These are phyloP conservation scores for Phoenicopterus ruber DNA, from an alignment of 2,113 vertebrate species.

Conservation along the genomic window DNA sequence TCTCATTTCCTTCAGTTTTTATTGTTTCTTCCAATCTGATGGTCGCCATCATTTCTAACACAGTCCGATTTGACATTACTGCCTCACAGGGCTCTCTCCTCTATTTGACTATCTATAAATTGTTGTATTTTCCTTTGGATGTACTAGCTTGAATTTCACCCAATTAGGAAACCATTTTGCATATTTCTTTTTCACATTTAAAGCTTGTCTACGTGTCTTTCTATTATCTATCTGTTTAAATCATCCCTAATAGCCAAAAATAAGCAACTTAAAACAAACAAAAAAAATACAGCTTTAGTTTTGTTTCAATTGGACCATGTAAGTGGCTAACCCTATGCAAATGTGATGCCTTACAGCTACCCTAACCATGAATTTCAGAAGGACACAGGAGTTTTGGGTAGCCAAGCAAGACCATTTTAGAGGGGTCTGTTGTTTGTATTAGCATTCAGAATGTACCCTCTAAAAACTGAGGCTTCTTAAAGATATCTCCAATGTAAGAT, in stretches of 20 bases:
- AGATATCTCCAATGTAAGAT: background rate
- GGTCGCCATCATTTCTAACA: background rate
- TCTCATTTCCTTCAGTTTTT: background rate
- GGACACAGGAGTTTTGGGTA: background rate
- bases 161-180: background rate
- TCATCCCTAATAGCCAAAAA: background rate
- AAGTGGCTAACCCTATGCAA: background rate
- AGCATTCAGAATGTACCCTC: background rate
- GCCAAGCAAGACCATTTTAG: background rate
- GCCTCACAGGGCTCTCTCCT: background rate
- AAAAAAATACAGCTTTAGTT: background rate
- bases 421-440: background rate
- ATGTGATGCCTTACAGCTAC: background rate
- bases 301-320: background rate
- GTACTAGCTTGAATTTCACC: background rate
- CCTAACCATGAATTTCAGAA: background rate
- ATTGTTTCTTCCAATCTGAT: background rate
- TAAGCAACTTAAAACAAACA: background rate
- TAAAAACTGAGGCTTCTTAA: background rate
- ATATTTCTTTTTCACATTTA: background rate
- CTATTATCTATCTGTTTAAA: background rate
- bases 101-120: background rate
- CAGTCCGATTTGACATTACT: background rate
- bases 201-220: background rate
- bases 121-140: background rate